A percentile compares a stretch with the other conserved stretches of the same genome.
Conservation (phyloP, 2,888 invertebrate genomes). For the Strigamia transsilvanica region DNA sequence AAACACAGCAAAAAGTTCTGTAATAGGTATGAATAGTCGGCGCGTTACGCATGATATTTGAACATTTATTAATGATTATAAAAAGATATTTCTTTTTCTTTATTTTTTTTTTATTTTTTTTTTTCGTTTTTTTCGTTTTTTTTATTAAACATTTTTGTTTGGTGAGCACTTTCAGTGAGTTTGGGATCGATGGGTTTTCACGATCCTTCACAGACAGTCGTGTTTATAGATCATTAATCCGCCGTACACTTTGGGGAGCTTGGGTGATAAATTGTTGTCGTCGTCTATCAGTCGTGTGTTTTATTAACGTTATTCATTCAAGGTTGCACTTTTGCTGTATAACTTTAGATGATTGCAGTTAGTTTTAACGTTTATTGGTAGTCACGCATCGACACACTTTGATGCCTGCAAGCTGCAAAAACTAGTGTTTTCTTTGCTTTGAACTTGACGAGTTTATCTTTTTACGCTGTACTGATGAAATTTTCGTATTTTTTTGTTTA, state of each 20-base stretch:
- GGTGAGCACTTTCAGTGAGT: background rate
- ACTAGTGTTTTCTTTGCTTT: background rate
- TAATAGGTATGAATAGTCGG: slow-evolving; percentile 17
- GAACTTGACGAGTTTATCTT: background rate
- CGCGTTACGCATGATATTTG: slow-evolving; percentile 1
- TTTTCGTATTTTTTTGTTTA: slow-evolving; percentile 18
- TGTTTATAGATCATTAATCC: slow-evolving; percentile 49
- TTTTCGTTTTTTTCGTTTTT: background rate
- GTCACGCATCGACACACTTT: slow-evolving; percentile 6
- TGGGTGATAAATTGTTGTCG: slow-evolving; percentile 12
- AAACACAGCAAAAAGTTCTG: background rate
- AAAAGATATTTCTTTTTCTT: background rate
- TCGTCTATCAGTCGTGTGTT: slow-evolving; percentile 14
- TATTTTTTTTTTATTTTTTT: background rate
- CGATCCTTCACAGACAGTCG: slow-evolving; percentile 34
- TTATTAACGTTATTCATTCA: slow-evolving; percentile 6
- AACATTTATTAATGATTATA: slow-evolving; percentile 20
- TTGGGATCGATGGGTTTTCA: slow-evolving; percentile 17
- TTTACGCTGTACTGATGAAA: background rate
- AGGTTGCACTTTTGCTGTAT: slow-evolving; percentile 26
- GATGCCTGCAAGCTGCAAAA: background rate
- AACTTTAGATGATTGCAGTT: background rate
- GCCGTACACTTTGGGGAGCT: slow-evolving; percentile 24
- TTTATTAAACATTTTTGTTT: background rate
- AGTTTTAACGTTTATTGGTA: slow-evolving; percentile 25